Evolutionary conservation across 92 coral and sea anemone genomes (phyloP).

Genomic region (Zoanthus solanderi): DNA sequence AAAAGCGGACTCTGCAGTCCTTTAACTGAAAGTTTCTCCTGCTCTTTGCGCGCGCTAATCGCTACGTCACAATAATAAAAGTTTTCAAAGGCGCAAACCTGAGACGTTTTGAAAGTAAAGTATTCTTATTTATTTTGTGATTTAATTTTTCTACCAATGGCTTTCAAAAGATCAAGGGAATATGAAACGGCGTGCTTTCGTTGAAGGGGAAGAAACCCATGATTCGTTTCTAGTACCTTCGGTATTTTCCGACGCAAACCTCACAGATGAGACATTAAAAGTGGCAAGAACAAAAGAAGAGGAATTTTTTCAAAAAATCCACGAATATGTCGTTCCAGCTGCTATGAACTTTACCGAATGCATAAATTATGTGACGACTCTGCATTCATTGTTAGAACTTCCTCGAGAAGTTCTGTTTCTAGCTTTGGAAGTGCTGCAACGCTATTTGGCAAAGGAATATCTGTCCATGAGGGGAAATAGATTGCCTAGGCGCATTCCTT

Average conservation of each 20-base stretch:
- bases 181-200: slow-evolving; percentile 1
- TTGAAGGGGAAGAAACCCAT: background rate
- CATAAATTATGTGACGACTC: slow-evolving; percentile 13
- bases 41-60: background rate
- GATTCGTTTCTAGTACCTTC: background rate
- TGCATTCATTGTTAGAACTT: slow-evolving; percentile 8
- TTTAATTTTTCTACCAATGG: background rate
- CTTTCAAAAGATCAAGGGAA: slow-evolving; percentile 6
- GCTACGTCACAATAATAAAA: background rate
- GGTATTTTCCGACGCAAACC: background rate
- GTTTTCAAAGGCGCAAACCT: background rate
- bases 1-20: too few species aligned
- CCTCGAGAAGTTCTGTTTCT: slow-evolving; percentile 35
- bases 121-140: background rate
- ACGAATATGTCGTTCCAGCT: slow-evolving; percentile 1
- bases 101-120: background rate
- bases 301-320: slow-evolving; percentile 8
- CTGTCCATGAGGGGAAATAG: slow-evolving; percentile 25
- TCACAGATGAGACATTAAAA: background rate
- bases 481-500: slow-evolving; percentile 31
- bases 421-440: slow-evolving; percentile 18
- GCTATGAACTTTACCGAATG: slow-evolving; percentile 19
- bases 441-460: slow-evolving; percentile 2
- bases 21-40: background rate
- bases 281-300: slow-evolving; percentile 37